These are phyloP conservation scores for Peromyscus californicus DNA, from an alignment of 2,113 vertebrate species.

Conservation along the genomic window DNA sequence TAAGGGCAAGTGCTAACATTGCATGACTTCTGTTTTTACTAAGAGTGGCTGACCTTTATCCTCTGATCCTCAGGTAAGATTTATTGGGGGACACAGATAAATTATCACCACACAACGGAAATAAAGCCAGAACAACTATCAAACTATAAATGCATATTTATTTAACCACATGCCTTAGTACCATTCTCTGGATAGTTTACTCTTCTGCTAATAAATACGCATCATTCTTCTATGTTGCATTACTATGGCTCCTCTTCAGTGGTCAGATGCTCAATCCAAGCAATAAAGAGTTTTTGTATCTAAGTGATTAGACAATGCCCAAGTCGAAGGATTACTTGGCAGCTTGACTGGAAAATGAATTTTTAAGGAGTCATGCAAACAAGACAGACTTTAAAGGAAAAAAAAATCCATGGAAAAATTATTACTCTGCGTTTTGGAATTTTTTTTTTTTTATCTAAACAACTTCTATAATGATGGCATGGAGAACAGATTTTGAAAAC, in stretches of 20 bases:
- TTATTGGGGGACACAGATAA: too few relatives aligned
- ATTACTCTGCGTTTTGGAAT: not conserved
- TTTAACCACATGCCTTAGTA: not conserved
- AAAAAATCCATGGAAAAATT: not conserved
- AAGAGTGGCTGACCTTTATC: too few relatives aligned
- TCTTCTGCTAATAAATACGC: not conserved
- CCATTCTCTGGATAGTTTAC: not conserved
- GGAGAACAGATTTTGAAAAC: not conserved
- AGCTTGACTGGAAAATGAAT: not conserved
- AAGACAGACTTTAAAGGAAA: not conserved
- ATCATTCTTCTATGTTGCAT: not conserved
- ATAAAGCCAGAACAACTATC: not conserved
- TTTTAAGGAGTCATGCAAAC: not conserved
- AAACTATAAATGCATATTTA: not conserved
- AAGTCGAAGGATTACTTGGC: not conserved
- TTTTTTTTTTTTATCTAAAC: not conserved
- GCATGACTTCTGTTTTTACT: too few relatives aligned
- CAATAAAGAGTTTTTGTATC: not conserved
- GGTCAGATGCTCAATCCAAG: not conserved
- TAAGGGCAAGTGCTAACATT: too few relatives aligned
- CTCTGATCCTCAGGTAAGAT: too few relatives aligned
- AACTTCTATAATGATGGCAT: not conserved
- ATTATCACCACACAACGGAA: not conserved
- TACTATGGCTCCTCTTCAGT: not conserved
- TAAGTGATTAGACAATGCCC: not conserved